Percentiles rank a stretch among this genome's conserved stretches.
Conservation (phyloP, 1,140 invertebrate genomes). For the Anoplolepis gracilipes region DNA sequence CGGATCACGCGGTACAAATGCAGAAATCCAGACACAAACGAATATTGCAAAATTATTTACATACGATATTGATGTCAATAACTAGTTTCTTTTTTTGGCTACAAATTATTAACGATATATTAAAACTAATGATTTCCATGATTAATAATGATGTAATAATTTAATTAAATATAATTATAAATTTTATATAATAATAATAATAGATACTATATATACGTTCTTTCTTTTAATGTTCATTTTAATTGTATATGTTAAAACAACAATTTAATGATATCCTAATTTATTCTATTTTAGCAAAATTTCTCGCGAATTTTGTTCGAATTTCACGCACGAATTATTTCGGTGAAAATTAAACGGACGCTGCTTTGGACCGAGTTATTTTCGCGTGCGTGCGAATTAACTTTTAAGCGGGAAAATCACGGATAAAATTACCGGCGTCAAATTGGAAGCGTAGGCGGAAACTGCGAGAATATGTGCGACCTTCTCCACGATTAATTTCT, state of each 20-base stretch:
- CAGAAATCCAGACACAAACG: neutral
- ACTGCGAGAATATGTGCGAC: neutral
- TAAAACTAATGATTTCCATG: neutral
- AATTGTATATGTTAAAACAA: neutral
- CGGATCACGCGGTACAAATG: neutral
- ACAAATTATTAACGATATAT: neutral
- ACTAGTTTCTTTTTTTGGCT: neutral
- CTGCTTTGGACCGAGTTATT: neutral
- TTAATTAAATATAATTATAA: neutral
- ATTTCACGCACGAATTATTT: neutral
- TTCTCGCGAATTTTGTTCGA: neutral
- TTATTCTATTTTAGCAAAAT: neutral
- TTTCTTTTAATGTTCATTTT: neutral
- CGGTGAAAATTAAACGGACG: neutral
- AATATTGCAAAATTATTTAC: neutral
- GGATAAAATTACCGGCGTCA: neutral
- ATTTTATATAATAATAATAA: neutral
- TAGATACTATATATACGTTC: neutral
- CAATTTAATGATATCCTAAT: neutral
- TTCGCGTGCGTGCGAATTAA: neutral
- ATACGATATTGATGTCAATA: neutral
- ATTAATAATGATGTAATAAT: constrained; percentile 2
- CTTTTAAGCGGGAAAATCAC: neutral
- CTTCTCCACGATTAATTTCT: constrained; percentile 2
- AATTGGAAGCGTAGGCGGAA: neutral